Evolutionary conservation across 2,797 vertebrate species (phyloP).

Genomic region (Crenuchus spilurus): DNA sequence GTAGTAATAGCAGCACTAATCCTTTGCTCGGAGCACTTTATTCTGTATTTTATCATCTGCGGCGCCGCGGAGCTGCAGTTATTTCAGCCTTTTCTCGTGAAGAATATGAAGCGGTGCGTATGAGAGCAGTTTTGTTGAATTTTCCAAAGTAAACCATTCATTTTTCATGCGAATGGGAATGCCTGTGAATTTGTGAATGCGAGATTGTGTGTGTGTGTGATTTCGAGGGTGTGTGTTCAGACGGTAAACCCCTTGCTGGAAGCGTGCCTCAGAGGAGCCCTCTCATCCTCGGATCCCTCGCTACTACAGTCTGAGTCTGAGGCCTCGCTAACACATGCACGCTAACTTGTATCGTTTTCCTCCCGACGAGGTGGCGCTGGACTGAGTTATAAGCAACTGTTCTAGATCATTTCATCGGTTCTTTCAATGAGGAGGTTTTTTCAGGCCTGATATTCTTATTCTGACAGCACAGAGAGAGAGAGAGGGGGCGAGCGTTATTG

Average conservation of each 20-base stretch:
- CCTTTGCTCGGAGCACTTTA: no score
- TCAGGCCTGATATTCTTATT: slow-evolving; percentile 56
- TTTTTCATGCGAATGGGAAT: not conserved
- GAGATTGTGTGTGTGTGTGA: slow-evolving; percentile 4
- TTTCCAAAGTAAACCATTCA: not conserved
- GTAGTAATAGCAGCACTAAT: no score
- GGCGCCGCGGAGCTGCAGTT: not conserved
- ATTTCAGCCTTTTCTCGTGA: not conserved
- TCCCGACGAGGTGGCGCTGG: slow-evolving; percentile 29
- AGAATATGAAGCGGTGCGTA: not conserved
- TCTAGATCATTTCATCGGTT: slow-evolving; percentile 57
- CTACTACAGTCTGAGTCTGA: slow-evolving; percentile 17
- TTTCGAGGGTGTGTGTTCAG: slow-evolving; percentile 2
- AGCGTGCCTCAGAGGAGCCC: slow-evolving; percentile 32
- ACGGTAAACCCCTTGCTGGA: not conserved
- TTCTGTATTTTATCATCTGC: not conserved
- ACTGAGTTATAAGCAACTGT: slow-evolving; percentile 17
- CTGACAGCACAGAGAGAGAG: slow-evolving; percentile 51
- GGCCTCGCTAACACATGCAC: not conserved
- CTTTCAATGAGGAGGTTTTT: slow-evolving; percentile 43
- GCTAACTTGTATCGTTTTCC: no score
- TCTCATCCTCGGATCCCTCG: slow-evolving; percentile 17
- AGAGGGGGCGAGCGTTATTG: slow-evolving; percentile 48
- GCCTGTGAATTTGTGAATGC: not conserved
- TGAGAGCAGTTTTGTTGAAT: not conserved